Conservation (phyloP, 2,113 vertebrate species). For the Indicator maculatus region DNA sequence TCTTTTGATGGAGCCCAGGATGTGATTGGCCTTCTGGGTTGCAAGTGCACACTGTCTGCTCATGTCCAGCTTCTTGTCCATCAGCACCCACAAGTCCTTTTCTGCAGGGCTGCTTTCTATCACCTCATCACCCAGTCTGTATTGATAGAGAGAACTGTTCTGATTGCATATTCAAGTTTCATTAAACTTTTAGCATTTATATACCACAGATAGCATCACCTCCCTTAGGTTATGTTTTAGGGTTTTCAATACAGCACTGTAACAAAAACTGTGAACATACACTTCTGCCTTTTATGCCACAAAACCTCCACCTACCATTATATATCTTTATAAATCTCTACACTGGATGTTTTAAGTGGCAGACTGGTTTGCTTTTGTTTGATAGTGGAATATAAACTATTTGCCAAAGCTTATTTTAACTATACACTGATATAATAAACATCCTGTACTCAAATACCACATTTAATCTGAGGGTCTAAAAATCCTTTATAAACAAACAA, state of each 20-base stretch:
- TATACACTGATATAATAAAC: neutral
- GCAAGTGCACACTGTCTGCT: too few relatives aligned
- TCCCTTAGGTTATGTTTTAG: neutral
- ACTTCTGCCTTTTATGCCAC: neutral
- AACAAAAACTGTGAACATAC: neutral
- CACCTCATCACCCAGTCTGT: too few relatives aligned
- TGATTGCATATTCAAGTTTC: neutral
- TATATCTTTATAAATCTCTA: neutral
- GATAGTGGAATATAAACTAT: neutral
- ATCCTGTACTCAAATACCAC: neutral
- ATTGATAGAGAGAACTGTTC: too few relatives aligned
- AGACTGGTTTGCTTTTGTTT: neutral
- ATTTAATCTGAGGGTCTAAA: neutral
- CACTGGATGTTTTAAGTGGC: neutral
- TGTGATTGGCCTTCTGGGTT: too few relatives aligned
- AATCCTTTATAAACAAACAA: neutral
- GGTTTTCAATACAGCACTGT: neutral
- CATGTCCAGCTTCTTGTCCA: too few relatives aligned
- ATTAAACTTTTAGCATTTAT: slow-evolving; percentile 45
- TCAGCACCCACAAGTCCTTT: too few relatives aligned
- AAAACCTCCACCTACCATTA: neutral
- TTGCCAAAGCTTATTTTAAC: neutral
- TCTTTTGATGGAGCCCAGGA: too few relatives aligned
- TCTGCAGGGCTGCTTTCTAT: too few relatives aligned
- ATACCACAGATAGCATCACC: neutral